Conservation (phyloP, 2,797 vertebrate species). For the Cheirogaleus major region DNA sequence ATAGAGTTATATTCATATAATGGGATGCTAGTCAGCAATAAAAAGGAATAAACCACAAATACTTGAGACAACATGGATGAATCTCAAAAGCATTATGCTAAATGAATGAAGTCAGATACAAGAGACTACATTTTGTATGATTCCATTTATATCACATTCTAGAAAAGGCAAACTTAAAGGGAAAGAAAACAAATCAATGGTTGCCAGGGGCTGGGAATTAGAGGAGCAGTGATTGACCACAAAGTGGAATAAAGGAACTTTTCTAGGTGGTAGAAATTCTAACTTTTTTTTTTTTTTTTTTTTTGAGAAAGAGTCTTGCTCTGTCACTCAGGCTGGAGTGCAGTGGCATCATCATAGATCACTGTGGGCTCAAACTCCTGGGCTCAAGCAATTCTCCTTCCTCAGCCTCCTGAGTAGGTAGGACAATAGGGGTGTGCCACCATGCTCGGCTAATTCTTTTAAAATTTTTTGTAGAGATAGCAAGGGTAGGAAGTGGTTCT, state of each 20-base stretch:
- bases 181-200: not conserved
- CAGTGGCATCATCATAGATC: not conserved
- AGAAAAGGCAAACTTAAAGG: not conserved
- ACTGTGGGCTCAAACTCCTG: not conserved
- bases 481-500: no score
- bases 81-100: not conserved
- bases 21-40: not conserved
- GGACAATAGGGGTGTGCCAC: not conserved
- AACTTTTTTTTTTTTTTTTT: not conserved
- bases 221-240: not conserved
- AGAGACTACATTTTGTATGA: not conserved
- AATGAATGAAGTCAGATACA: not conserved
- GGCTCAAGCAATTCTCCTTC: not conserved
- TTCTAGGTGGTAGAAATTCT: constrained; percentile 19
- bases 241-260: not conserved
- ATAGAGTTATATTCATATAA: not conserved
- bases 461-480: no score
- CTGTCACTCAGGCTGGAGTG: not conserved
- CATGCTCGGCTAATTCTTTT: not conserved
- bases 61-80: not conserved
- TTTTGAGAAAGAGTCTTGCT: not conserved
- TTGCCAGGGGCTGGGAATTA: not conserved
- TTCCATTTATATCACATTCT: not conserved
- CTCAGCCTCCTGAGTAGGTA: not conserved
- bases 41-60: not conserved